Conservation (phyloP, 2,888 invertebrate genomes). For the Phlogophora meticulosa region DNA sequence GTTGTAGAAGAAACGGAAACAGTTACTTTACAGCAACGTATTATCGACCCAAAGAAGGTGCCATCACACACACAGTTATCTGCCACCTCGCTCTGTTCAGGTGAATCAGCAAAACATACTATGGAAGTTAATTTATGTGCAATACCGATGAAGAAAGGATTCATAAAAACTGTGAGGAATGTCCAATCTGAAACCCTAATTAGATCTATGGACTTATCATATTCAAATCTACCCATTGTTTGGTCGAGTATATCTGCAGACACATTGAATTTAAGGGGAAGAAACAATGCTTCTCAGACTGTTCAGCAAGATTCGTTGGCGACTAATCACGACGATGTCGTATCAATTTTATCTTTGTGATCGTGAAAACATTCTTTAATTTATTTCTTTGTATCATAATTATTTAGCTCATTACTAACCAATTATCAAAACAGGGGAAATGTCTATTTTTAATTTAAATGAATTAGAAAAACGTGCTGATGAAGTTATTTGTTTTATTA, state of each 20-base stretch:
- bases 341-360: constrained; percentile 8
- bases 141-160: constrained; percentile 12
- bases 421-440: background rate
- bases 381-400: background rate
- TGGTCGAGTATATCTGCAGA: constrained; percentile 17
- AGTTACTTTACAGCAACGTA: constrained; percentile 65
- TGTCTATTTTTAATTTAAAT: background rate
- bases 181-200: constrained; percentile 32
- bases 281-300: background rate
- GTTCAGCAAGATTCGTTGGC: constrained; percentile 16
- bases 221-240: background rate
- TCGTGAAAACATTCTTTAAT: background rate
- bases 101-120: constrained; percentile 9
- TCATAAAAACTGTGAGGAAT: constrained; percentile 23
- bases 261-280: background rate
- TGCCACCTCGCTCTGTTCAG: constrained; percentile 27
- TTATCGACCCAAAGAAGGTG: constrained; percentile 60
- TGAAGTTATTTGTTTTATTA: background rate
- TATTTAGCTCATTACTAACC: background rate
- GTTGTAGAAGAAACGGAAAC: constrained; percentile 44
- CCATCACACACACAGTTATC: background rate
- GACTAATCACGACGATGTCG: background rate
- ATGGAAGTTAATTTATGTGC: constrained; percentile 3
- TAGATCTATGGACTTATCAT: constrained; percentile 6
- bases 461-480: background rate